Base-by-base conservation (phyloP, 2,888 invertebrate species). In the Yponomeuta sedellus region DNA sequence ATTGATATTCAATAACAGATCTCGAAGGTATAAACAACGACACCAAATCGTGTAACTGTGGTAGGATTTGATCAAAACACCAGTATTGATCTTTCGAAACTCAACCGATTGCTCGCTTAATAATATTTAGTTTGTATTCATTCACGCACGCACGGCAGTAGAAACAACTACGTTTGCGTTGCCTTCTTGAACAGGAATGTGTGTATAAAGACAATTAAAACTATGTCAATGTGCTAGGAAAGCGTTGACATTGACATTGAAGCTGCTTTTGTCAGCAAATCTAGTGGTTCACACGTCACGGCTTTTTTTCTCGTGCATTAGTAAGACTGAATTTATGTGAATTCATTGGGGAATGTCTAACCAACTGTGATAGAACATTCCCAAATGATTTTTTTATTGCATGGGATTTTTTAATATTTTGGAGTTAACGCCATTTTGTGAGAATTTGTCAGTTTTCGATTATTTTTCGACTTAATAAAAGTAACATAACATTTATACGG, bases 171-270 rank as follows among this genome's bases (percentile, higher is more conserved):
- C 58, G 20, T 19, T 58, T 58, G 10, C n/a, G 10, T 10, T 58
- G 58, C 58, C 58, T 58, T 1, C 16, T 52, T 16, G 12, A 0
- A 16, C 4, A 52, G 16, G 44, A 52, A 16, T 52, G 16, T 16
- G 44, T 59, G 59, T 10, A 25, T 59, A 25, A 59, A 59, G 25
- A 20, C 25, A 59, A 39, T 62, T n/a, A 16, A 39, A 62, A 62
- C n/a, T 39, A 39, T 62, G 62, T 62, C 62, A 62, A 39, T 39
- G 61, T 61, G 61, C 39, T 40, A 16, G 57, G n/a, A n/a, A 61
- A 62, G n/a, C 62, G 19, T n/a, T 39, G 59, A 25, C 62, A 40
- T 62, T 62, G 62, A 39, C 62, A 16, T 34, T 62, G 39, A 59
- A 59, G 12, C 44, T 6, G 16, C 44, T 12, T 16, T 52, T 52